A percentile compares a stretch with the other conserved stretches of the same genome.
Evolutionary conservation across 2,113 vertebrate genomes (phyloP).

Genomic region (Perca flavescens): DNA sequence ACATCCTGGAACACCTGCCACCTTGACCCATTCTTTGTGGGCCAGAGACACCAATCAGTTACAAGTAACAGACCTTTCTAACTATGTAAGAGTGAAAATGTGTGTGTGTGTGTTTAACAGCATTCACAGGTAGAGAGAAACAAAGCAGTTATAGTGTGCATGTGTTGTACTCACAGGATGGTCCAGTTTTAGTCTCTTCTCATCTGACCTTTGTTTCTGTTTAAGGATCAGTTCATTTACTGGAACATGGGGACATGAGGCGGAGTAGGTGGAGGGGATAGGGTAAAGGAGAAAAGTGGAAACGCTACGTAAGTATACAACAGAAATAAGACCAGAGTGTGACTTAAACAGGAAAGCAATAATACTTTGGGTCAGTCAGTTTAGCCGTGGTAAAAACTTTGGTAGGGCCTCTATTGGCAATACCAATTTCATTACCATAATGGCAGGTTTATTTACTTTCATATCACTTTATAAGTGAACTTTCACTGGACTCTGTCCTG

Average conservation of each 20-base stretch:
- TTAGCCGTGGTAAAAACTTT: background rate
- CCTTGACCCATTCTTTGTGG: slow-evolving; percentile 91
- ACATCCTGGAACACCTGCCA: slow-evolving; percentile 98
- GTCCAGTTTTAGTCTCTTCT: slow-evolving; percentile 97
- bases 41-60: slow-evolving; percentile 11
- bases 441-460: no score
- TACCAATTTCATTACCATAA: no score
- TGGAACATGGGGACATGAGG: slow-evolving; percentile 66
- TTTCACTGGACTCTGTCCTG: no score
- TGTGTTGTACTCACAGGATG: slow-evolving; percentile 91
- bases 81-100: background rate
- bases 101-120: background rate
- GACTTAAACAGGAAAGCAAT: background rate
- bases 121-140: background rate
- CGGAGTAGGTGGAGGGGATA: background rate
- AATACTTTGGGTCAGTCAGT: background rate
- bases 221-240: slow-evolving; percentile 99
- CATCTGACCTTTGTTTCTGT: slow-evolving; percentile 97
- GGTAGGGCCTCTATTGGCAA: no score
- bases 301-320: background rate
- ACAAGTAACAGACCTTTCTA: background rate
- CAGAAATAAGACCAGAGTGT: background rate
- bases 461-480: no score
- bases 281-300: background rate
- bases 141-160: background rate